Evolutionary conservation across 2,113 vertebrate genomes (phyloP).

Genomic region (Thamnaconus septentrionalis): DNA sequence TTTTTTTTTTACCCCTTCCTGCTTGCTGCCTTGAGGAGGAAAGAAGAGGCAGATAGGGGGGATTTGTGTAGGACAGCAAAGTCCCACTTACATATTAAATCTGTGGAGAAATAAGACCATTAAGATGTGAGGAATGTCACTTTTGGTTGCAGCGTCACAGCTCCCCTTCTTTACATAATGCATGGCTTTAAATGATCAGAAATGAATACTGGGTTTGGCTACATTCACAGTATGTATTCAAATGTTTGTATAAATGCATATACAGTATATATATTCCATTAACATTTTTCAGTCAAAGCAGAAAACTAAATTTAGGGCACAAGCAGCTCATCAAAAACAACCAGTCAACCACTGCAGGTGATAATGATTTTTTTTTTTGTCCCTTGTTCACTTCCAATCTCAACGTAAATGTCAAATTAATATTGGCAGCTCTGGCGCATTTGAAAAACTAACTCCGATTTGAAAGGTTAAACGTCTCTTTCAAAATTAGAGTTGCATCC

Average conservation of each 20-base stretch:
- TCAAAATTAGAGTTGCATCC: too few relatives aligned
- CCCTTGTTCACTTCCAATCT: too few relatives aligned
- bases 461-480: too few relatives aligned
- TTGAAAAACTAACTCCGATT: too few relatives aligned
- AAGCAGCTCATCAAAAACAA: too few relatives aligned
- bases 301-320: background rate
- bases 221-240: background rate
- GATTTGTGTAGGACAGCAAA: constrained; percentile 33
- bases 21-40: constrained; percentile 28
- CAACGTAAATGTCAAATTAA: too few relatives aligned
- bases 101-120: constrained; percentile 19
- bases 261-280: background rate
- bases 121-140: background rate
- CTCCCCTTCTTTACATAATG: background rate
- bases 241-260: background rate
- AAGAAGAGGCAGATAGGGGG: background rate
- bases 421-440: too few relatives aligned
- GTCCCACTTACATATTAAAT: constrained; percentile 26
- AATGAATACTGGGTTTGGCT: background rate
- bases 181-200: too few relatives aligned
- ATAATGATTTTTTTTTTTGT: too few relatives aligned
- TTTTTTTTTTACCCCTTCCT: background rate
- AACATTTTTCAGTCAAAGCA: background rate
- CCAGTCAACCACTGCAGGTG: too few relatives aligned
- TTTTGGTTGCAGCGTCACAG: background rate